Evolutionary conservation across 2,888 invertebrate genomes (phyloP), one percentile per base, ranked within the genome.

Genomic region (Xanthorhoe designata): DNA sequence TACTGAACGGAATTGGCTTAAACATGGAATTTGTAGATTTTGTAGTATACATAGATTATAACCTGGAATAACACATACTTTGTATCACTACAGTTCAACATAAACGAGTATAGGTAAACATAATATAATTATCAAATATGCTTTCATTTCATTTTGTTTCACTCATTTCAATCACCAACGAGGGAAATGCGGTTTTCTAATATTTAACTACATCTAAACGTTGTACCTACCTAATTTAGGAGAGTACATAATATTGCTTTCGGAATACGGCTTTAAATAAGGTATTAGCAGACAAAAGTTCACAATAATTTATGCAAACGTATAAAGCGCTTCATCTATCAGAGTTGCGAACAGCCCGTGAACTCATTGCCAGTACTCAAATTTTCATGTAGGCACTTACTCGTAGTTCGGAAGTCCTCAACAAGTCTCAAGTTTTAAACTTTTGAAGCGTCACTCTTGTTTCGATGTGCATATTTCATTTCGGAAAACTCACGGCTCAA

Each of bases 401-500:
- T 42, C 38, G 13, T 42, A 83, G 83, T 84, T 83, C 76, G 62
- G 64, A 80, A 86, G 77, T 82, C 82, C 80, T 85, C 86, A 87
- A 84, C 86, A 85, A 85, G 85, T 86, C 73, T 55, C 67, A 72
- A 85, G 78, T 83, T 84, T 77, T 68, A 75, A 85, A 87, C 82
- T 87, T 83, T 77, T 69, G 72, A 73, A 78, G 79, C 82, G 78
- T 78, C 82, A 83, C 80, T 82, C 79, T 70, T 79, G 79, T 84
- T 86, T 79, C 83, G 78, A 82, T 83, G 84, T 90, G 86, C 89
- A 91, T 91, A 89, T 89, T 90, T 90, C 83, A 91, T 91, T 81
- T 80, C 69, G 69, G 70, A 74, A 73, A 61, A 32, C 64, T 51
- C 56, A 50, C 64, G 64, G 61, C 64, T 67, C 70, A 18, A 56